Base-by-base conservation (phyloP, 2,113 vertebrate species). In the Myotis lucifugus region DNA sequence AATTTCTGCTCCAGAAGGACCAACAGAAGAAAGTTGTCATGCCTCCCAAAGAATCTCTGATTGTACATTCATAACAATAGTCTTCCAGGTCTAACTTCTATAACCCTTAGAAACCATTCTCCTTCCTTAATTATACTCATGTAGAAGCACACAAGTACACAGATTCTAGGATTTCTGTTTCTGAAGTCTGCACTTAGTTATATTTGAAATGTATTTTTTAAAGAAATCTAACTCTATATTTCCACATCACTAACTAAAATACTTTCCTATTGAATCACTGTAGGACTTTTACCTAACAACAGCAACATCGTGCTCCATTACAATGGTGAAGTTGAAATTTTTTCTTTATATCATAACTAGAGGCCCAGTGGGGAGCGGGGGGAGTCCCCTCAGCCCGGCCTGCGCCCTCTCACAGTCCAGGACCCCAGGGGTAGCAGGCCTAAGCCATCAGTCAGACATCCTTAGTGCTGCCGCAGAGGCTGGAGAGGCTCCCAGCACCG, bases 1-100 rank as follows among this genome's bases (percentile, higher is more conserved):
- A 52, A 95, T 86, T 95, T 93, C 72, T 85, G 14, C 32, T 85
- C 52, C 82, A 76, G 82, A 96, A 82, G n/a, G 50, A 95, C 29
- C 93, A 76, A 95, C 25, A 54, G 54, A 67, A 48, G 17, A 23
- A 69, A 69, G 94, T 8, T 88, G 27, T 64, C 64, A 85, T 93
- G 69, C 25, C 46, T 85, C 64, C 40, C 69, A 37, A 72, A 56
- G 37, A 74, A 19, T 32, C 46, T 90, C 50, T 76, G 59, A 61
- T 61, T 61, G 59, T 61, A 61, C 59, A 61, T 61, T 61, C 25
- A 10, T 64, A 77, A 76, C 7, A 86, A 27, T 73, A 64, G 4
- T 74, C 84, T 72, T 78, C 42, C 81, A 92, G 46, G 32, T 76
- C 91, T 78, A 95, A 64, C 90, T 88, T 95, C 61, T 61, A 88